Conservation (phyloP, 2,888 invertebrate species). For the Drepana falcataria region DNA sequence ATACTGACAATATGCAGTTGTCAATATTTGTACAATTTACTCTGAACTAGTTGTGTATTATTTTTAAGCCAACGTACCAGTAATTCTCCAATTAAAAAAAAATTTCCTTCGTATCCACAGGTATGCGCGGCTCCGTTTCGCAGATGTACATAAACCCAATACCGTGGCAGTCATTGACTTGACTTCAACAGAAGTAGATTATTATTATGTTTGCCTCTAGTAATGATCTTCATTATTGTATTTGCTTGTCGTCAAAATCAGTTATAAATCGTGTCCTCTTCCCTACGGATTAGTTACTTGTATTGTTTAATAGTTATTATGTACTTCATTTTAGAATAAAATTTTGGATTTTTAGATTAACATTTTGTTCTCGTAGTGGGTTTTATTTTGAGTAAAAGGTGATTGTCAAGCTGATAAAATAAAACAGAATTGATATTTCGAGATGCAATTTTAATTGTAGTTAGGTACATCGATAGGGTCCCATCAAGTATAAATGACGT, state of each 20-base stretch:
- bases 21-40: too few relatives aligned
- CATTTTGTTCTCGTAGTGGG: conserved; percentile 34
- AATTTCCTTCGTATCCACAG: conserved; percentile 37
- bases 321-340: conserved; percentile 47
- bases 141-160: conserved; percentile 82
- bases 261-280: conserved; percentile 8
- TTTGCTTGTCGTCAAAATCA: conserved; percentile 21
- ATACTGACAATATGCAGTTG: too few relatives aligned
- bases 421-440: conserved; percentile 34
- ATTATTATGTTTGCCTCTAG: conserved; percentile 5
- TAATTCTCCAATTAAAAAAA: too few relatives aligned
- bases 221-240: conserved; percentile 12
- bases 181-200: conserved; percentile 14
- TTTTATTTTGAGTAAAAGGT: conserved; percentile 16
- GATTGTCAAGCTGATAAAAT: conserved; percentile 31
- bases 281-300: conserved; percentile 14
- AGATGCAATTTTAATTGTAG: conserved; percentile 22
- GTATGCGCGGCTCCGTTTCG: conserved; percentile 82
- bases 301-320: conserved; percentile 23
- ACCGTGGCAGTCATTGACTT: conserved; percentile 79
- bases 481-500: conserved; percentile 40
- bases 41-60: too few relatives aligned
- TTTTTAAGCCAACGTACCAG: too few relatives aligned
- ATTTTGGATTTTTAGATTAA: conserved; percentile 48
- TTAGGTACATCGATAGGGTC: conserved; percentile 46